Conservation (phyloP, 2,113 vertebrate genomes). For the Opisthocomus hoazin region DNA sequence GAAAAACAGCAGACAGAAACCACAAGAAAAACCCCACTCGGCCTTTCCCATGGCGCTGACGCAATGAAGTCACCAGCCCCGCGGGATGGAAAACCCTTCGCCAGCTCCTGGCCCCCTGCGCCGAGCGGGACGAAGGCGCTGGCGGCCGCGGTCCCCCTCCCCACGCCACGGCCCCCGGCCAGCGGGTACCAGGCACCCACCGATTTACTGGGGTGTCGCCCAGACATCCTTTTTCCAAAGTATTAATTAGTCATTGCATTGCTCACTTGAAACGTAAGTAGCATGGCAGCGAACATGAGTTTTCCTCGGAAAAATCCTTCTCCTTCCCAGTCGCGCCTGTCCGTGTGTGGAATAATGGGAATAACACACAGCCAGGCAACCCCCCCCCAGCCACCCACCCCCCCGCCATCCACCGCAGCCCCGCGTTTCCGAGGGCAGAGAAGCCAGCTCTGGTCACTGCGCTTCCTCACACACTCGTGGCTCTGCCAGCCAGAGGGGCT, state of each 20-base stretch:
- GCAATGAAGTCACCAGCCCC: background rate
- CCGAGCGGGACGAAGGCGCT: background rate
- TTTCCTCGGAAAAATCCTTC: background rate
- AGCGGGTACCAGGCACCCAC: background rate
- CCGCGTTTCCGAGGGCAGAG: background rate
- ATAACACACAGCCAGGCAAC: background rate
- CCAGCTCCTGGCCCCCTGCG: background rate
- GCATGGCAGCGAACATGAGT: background rate
- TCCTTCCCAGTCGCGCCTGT: background rate
- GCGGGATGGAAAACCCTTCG: background rate
- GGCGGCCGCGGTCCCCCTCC: background rate
- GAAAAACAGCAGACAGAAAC: conserved; percentile 21
- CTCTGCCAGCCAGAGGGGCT: conserved; percentile 31
- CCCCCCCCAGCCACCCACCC: background rate
- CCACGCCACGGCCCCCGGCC: background rate
- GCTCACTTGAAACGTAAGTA: conserved; percentile 4
- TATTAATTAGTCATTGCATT: conserved; percentile 33
- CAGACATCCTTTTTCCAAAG: background rate
- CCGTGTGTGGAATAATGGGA: too few species aligned
- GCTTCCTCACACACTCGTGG: conserved; percentile 47
- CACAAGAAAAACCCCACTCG: conserved; percentile 51
- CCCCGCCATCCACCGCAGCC: background rate
- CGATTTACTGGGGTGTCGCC: background rate
- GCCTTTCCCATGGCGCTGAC: conserved; percentile 38
- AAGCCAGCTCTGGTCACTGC: background rate